Conservation (phyloP, 2,797 vertebrate species). For the Characodon lateralis region DNA sequence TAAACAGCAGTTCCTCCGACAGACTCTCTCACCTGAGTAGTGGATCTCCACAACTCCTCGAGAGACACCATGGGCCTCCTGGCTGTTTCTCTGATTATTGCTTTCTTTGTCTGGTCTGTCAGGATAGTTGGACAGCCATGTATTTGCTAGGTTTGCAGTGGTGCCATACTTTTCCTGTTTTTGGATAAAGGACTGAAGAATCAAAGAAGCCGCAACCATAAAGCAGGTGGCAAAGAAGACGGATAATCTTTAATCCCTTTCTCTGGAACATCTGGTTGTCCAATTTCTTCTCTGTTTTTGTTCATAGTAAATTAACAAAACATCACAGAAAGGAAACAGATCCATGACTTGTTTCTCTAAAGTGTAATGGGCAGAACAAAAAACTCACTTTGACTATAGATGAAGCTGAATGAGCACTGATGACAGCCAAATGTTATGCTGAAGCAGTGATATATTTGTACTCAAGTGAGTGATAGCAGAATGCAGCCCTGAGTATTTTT, state of each 20-base stretch:
- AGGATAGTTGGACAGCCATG: neutral
- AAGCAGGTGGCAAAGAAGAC: constrained; percentile 50
- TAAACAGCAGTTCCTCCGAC: too few relatives aligned
- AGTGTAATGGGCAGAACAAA: constrained; percentile 37
- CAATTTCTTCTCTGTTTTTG: constrained; percentile 20
- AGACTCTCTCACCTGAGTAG: neutral
- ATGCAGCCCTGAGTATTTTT: constrained; percentile 64
- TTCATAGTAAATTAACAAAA: constrained; percentile 25
- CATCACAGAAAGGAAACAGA: constrained; percentile 2
- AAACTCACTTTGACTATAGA: constrained; percentile 47
- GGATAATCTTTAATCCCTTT: constrained; percentile 23
- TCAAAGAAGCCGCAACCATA: constrained; percentile 54
- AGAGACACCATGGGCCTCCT: neutral
- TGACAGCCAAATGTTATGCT: constrained; percentile 62
- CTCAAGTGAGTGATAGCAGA: constrained; percentile 53
- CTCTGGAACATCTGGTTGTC: constrained; percentile 36
- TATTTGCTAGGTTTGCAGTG: too few relatives aligned
- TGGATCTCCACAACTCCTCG: neutral
- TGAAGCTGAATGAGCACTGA: constrained; percentile 47
- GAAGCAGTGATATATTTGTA: constrained; percentile 59
- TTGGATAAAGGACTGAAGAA: too few relatives aligned
- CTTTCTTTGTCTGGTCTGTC: neutral
- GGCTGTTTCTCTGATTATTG: neutral
- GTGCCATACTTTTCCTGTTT: too few relatives aligned
- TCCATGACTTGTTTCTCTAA: constrained; percentile 27